Evolutionary conservation across 2,888 invertebrate species (phyloP).

Genomic region (Dendrolimus houi): DNA sequence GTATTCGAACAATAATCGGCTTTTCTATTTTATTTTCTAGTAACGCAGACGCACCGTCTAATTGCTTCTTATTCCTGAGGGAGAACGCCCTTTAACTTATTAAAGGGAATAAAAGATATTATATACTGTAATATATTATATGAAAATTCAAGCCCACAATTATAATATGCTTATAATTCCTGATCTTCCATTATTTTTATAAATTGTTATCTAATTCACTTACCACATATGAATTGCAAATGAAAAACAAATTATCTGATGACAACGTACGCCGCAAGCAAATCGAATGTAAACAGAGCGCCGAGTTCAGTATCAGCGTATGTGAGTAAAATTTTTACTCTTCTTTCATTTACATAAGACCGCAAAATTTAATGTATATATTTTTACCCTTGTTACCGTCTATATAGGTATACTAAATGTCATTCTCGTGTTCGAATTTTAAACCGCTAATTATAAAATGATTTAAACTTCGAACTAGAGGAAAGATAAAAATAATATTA

Average conservation of each 20-base stretch:
- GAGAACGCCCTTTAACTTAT: not conserved
- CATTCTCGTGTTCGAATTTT: too few relatives aligned
- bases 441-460: too few relatives aligned
- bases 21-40: slow-evolving; percentile 16
- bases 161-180: too few relatives aligned
- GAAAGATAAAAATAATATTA: too few relatives aligned
- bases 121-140: too few relatives aligned
- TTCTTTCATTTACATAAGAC: not conserved
- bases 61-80: slow-evolving; percentile 6
- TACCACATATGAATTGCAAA: slow-evolving; percentile 23
- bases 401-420: too few relatives aligned
- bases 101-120: not conserved
- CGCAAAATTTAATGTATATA: too few relatives aligned
- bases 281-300: slow-evolving; percentile 33
- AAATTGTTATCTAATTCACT: slow-evolving; percentile 4
- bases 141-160: too few relatives aligned
- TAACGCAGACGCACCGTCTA: slow-evolving; percentile 4
- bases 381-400: too few relatives aligned
- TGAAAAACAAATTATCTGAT: slow-evolving; percentile 29
- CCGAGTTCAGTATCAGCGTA: slow-evolving; percentile 2
- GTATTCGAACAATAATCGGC: slow-evolving; percentile 19
- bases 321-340: not conserved
- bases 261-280: slow-evolving; percentile 20
- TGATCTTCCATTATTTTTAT: too few relatives aligned
- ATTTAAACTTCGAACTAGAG: too few relatives aligned